Percentiles rank a stretch among this genome's conserved stretches.
phyloP scores from a whole-genome alignment of 2,888 invertebrate species.

The Norana najaformis region DNA sequence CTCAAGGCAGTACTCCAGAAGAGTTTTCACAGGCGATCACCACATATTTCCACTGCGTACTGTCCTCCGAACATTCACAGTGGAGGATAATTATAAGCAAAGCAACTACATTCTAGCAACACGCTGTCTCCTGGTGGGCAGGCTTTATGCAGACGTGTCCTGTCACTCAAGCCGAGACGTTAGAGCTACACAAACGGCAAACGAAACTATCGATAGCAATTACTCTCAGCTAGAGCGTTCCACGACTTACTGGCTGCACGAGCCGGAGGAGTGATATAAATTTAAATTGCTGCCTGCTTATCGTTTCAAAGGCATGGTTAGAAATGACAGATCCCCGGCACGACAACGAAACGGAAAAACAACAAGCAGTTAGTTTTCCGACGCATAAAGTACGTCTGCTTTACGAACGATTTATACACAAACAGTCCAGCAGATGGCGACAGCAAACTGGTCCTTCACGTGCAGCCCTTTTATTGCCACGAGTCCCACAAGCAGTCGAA shows the following conservation, averaged over 20 bases:
- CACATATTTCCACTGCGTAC: neutral
- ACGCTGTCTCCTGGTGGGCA: neutral
- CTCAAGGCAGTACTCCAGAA: neutral
- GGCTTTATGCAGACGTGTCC: neutral
- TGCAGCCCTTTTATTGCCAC: conserved; percentile 20
- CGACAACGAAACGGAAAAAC: conserved; percentile 16
- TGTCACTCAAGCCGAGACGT: neutral
- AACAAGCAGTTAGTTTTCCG: conserved; percentile 18
- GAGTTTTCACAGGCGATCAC: neutral
- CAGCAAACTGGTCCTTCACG: neutral
- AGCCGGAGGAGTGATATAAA: conserved; percentile 22
- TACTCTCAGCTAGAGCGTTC: neutral
- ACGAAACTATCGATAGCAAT: neutral
- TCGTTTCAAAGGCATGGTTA: conserved; percentile 21
- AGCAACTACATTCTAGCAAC: neutral
- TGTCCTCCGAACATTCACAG: neutral
- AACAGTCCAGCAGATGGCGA: neutral
- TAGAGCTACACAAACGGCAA: neutral
- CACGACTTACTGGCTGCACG: neutral
- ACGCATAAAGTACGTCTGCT: neutral
- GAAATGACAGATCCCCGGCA: neutral
- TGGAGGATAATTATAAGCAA: conserved; percentile 1
- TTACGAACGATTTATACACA: neutral
- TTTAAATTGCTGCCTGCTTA: conserved; percentile 21
- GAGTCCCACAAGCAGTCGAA: neutral